Evolutionary conservation across 2,888 invertebrate genomes (phyloP).

Genomic region (Kuschelorhynchus macadamiae): DNA sequence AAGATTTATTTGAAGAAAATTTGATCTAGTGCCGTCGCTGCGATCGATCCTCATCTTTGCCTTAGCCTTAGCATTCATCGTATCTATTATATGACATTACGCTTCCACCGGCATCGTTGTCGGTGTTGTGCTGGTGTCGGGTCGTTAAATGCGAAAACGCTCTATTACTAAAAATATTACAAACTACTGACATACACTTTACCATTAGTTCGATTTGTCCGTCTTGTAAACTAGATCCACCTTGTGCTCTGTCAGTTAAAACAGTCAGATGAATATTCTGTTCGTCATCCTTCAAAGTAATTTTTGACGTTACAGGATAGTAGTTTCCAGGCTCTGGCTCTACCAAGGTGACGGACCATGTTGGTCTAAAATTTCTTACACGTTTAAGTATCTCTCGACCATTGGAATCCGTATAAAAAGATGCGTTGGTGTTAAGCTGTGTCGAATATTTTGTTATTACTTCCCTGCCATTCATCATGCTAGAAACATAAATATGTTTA

Average conservation of each 20-base stretch:
- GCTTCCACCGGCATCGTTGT: too few relatives aligned
- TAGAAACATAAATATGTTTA: conserved; percentile 6
- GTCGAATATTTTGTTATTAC: conserved; percentile 43
- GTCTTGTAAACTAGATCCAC: conserved; percentile 73
- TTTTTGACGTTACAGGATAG: conserved; percentile 80
- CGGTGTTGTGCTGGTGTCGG: too few relatives aligned
- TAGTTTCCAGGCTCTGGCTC: conserved; percentile 80
- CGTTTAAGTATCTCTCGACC: conserved; percentile 79
- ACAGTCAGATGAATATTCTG: conserved; percentile 70
- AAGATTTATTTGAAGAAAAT: too few relatives aligned
- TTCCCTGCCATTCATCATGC: conserved; percentile 43
- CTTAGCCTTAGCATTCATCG: too few relatives aligned
- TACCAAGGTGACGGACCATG: conserved; percentile 67
- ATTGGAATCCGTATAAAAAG: conserved; percentile 86
- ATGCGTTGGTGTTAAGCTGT: conserved; percentile 33
- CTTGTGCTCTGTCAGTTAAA: conserved; percentile 75
- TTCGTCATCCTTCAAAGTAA: conserved; percentile 71
- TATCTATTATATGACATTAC: too few relatives aligned
- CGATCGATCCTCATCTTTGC: too few relatives aligned
- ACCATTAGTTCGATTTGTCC: conserved; percentile 78
- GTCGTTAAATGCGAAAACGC: too few relatives aligned
- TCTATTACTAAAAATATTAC: too few relatives aligned
- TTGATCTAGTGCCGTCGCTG: too few relatives aligned
- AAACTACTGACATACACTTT: too few relatives aligned
- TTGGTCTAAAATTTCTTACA: conserved; percentile 71